These are phyloP conservation scores for Oreochromis grahami DNA, from an alignment of 2,797 vertebrate genomes.

Conservation along the genomic window DNA sequence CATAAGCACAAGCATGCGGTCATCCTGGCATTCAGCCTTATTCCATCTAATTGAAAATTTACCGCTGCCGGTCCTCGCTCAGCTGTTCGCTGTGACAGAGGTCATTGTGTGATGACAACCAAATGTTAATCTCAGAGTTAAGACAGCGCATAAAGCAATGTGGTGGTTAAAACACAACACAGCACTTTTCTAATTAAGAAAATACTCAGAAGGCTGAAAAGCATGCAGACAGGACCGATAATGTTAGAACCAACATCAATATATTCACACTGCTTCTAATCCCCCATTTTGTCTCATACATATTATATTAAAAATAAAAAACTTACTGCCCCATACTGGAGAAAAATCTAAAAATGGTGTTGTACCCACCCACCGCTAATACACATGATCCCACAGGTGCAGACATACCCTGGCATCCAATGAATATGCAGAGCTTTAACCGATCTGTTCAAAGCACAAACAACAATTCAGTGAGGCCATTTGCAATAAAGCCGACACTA, in stretches of 20 bases:
- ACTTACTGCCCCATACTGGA: neutral
- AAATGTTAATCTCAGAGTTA: constrained; percentile 57
- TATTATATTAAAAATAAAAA: neutral
- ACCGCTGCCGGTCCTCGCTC: neutral
- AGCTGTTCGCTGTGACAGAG: constrained; percentile 24
- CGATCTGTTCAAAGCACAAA: neutral
- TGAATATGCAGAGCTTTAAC: neutral
- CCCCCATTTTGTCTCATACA: neutral
- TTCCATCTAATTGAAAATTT: constrained; percentile 61
- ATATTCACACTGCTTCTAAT: neutral
- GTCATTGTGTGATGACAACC: constrained; percentile 44
- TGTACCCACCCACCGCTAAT: neutral
- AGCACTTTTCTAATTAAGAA: constrained; percentile 23
- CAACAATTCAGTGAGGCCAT: neutral
- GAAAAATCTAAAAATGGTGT: neutral
- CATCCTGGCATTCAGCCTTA: constrained; percentile 41
- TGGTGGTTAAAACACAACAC: constrained; percentile 13
- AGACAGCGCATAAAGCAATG: constrained; percentile 17
- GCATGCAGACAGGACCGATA: neutral
- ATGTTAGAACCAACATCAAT: neutral
- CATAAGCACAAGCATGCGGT: constrained; percentile 7
- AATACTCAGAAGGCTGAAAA: neutral
- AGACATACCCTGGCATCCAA: neutral
- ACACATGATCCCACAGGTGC: neutral
- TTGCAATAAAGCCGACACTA: neutral